phyloP scores from a whole-genome alignment of 2,113 vertebrate genomes.

The Campylomormyrus tamandua region DNA sequence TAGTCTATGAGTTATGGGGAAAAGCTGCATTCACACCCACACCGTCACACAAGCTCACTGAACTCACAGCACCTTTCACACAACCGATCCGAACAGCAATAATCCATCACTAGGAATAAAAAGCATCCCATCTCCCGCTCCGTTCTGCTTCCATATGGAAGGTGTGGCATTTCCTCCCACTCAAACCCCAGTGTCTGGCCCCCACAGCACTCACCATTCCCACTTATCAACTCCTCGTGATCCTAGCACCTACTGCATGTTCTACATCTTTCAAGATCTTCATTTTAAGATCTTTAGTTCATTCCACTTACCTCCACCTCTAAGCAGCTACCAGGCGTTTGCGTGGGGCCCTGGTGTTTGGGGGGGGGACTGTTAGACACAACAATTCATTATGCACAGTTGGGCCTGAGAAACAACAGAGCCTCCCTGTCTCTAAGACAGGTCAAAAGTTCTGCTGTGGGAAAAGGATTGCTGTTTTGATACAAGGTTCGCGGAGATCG shows the following conservation, averaged over 20 bases:
- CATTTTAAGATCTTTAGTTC: not conserved
- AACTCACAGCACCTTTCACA: not conserved
- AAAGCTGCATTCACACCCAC: not conserved
- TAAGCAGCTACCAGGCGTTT: not conserved
- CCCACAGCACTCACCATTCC: not conserved
- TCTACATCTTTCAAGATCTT: not conserved
- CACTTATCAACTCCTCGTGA: not conserved
- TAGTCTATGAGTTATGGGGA: not conserved
- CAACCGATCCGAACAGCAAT: not conserved
- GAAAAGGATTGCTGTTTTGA: too few species aligned
- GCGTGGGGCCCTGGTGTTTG: not conserved
- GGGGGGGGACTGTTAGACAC: not conserved
- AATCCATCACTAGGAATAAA: not conserved
- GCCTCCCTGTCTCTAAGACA: not conserved
- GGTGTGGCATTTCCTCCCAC: not conserved
- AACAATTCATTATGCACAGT: not conserved
- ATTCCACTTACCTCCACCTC: not conserved
- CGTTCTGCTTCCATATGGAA: not conserved
- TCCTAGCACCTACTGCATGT: not conserved
- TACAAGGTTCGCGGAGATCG: not conserved
- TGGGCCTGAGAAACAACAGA: not conserved
- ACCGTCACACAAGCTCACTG: not conserved
- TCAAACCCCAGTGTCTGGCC: not conserved
- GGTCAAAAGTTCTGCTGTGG: not conserved
- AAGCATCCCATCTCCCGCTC: not conserved